Conservation (phyloP, 92 coral and sea anemone genomes). For the Phymanthus crucifer region DNA sequence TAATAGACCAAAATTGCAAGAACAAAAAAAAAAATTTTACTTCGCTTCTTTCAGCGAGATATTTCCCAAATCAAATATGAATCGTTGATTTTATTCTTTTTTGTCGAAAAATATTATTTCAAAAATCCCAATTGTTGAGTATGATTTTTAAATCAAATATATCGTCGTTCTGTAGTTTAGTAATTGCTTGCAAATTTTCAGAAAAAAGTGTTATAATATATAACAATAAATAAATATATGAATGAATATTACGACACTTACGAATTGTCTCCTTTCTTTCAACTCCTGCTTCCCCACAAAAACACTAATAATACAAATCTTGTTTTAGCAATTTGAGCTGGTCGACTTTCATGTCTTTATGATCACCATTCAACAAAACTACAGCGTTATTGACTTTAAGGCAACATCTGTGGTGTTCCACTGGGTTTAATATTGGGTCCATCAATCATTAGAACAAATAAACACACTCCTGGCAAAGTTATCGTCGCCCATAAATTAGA, state of each 20-base stretch:
- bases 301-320: not conserved
- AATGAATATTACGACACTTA: not conserved
- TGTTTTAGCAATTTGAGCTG: not conserved
- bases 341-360: not conserved
- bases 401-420: not conserved
- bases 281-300: not conserved
- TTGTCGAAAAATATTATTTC: too few relatives aligned
- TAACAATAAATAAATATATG: not conserved
- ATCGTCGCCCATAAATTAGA: not conserved
- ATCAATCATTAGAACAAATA: constrained; percentile 5
- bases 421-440: not conserved
- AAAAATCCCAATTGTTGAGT: too few relatives aligned
- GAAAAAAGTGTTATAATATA: not conserved
- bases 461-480: not conserved
- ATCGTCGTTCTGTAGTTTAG: too few relatives aligned
- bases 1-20: too few relatives aligned
- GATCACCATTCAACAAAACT: not conserved
- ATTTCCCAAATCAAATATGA: too few relatives aligned
- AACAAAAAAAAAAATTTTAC: too few relatives aligned
- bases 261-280: not conserved
- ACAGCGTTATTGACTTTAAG: not conserved
- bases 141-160: too few relatives aligned
- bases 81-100: too few relatives aligned
- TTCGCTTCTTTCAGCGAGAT: too few relatives aligned
- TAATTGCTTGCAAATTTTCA: too few relatives aligned